phyloP scores from a whole-genome alignment of 2,888 invertebrate species.

The Microplitis manilae region DNA sequence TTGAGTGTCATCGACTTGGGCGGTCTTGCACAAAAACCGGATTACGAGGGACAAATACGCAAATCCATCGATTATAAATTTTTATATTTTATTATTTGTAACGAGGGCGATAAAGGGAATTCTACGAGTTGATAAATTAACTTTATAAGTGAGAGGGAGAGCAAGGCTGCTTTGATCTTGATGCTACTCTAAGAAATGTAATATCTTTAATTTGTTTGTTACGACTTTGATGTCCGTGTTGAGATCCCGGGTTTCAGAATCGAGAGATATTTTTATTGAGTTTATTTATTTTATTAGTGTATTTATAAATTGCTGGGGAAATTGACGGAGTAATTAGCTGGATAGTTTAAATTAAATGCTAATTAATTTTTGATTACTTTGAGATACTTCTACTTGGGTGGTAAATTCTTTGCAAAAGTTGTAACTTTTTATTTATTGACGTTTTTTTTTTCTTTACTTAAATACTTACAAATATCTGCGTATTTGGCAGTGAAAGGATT shows the following conservation, averaged over 20 bases:
- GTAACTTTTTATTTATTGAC: too few relatives aligned
- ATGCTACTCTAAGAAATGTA: neutral
- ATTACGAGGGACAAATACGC: neutral
- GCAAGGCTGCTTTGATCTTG: too few relatives aligned
- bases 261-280: neutral
- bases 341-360: neutral
- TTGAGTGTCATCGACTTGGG: constrained; percentile 56
- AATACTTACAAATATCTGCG: neutral
- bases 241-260: neutral
- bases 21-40: constrained; percentile 50
- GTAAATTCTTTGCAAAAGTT: neutral
- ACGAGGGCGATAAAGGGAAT: neutral
- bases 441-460: neutral
- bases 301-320: neutral
- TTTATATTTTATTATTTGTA: neutral
- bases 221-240: neutral
- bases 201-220: neutral
- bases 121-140: neutral
- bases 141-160: neutral
- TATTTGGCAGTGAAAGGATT: too few relatives aligned
- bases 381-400: neutral
- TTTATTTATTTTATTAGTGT: neutral
- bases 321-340: neutral
- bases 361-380: neutral
- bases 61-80: neutral